A percentile compares a stretch with the other conserved stretches of the same genome.
Evolutionary conservation across 2,113 vertebrate genomes (phyloP).

Genomic region (Psophia crepitans): DNA sequence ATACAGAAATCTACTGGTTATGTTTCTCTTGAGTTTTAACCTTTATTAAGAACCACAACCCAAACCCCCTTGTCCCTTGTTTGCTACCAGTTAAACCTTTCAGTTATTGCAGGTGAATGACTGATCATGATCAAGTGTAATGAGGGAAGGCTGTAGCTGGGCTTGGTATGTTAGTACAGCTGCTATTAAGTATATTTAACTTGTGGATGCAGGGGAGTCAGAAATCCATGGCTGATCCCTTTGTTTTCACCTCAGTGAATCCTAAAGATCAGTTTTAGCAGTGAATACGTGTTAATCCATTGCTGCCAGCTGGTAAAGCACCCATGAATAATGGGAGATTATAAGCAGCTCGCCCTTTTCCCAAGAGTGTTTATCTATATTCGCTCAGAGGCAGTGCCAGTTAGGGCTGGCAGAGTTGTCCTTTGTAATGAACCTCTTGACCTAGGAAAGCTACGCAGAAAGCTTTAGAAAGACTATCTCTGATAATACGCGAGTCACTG

Average conservation of each 20-base stretch:
- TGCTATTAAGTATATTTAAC: constrained; percentile 33
- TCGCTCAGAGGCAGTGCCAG: constrained; percentile 34
- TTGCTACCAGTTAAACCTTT: not conserved
- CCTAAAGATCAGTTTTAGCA: constrained; percentile 47
- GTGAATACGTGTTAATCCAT: not conserved
- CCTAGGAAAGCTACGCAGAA: not conserved
- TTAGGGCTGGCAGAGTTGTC: constrained; percentile 18
- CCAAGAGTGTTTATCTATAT: constrained; percentile 5
- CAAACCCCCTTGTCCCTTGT: not conserved
- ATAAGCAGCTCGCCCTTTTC: constrained; percentile 31
- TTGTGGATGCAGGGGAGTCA: not conserved
- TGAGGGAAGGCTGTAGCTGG: not conserved
- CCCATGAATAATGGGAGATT: constrained; percentile 58
- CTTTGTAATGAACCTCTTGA: constrained; percentile 20
- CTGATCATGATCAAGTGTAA: not conserved
- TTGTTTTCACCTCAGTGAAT: constrained; percentile 63
- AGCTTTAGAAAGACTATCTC: not conserved
- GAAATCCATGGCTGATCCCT: constrained; percentile 57
- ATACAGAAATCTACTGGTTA: not conserved
- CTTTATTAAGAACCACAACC: not conserved
- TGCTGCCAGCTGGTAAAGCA: constrained; percentile 59
- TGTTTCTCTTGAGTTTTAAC: not conserved
- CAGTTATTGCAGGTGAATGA: not conserved
- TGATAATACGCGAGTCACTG: not conserved
- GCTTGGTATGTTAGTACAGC: not conserved